Evolutionary conservation across 1,140 invertebrate species (phyloP).

Genomic region (Cephus cinctus): DNA sequence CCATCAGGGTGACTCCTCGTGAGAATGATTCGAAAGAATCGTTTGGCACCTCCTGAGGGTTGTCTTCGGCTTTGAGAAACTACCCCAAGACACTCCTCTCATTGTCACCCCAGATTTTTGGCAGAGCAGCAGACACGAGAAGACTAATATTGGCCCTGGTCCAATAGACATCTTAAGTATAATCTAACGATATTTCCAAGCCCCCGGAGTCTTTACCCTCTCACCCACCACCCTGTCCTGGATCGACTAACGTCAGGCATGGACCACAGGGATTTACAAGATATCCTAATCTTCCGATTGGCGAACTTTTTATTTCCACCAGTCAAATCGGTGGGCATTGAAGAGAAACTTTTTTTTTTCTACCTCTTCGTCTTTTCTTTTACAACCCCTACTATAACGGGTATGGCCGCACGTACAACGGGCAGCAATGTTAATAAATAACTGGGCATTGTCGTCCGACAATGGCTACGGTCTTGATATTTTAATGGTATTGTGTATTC

Average conservation of each 20-base stretch:
- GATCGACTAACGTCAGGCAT: no score
- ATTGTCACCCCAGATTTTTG: constrained; percentile 34
- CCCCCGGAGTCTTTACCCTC: no score
- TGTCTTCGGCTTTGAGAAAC: constrained; percentile 20
- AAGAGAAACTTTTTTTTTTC: no score
- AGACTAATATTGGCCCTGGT: constrained; percentile 28
- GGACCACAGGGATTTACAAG: no score
- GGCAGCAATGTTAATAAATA: constrained; percentile 22
- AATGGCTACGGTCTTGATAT: not conserved
- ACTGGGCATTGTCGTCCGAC: constrained; percentile 2
- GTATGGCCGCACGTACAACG: no score
- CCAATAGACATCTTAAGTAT: constrained; percentile 44
- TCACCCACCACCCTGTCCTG: no score
- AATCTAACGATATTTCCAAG: constrained; percentile 38
- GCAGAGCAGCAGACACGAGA: constrained; percentile 2
- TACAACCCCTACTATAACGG: no score
- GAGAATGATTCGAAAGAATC: not conserved
- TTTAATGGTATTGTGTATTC: not conserved
- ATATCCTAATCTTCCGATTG: no score
- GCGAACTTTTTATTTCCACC: no score
- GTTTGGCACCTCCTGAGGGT: not conserved
- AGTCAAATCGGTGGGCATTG: no score
- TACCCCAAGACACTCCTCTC: constrained; percentile 24
- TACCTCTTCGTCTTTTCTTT: no score
- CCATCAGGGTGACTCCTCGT: no score